Conservation (phyloP, 2,113 vertebrate genomes). For the Brachyistius frenatus region DNA sequence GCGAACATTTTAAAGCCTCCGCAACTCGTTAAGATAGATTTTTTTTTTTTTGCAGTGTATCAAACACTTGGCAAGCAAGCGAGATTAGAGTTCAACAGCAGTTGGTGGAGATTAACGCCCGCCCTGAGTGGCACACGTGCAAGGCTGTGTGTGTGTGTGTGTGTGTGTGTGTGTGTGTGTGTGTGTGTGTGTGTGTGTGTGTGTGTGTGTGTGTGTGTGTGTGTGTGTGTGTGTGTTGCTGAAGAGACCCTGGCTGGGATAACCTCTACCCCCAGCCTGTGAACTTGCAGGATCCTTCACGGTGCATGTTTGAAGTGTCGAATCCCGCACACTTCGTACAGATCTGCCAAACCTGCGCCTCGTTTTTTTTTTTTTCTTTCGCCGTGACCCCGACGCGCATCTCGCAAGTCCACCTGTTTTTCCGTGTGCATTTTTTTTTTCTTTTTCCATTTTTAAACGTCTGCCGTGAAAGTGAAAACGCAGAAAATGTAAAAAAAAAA, state of each 20-base stretch:
- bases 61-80: conserved; percentile 62
- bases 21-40: conserved; percentile 14
- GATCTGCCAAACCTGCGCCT: conserved; percentile 42
- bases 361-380: too few species aligned
- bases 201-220: conserved; percentile 62
- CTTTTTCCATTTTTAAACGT: too few species aligned
- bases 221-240: conserved; percentile 70
- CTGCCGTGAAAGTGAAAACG: too few species aligned
- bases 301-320: conserved; percentile 57
- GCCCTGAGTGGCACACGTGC: conserved; percentile 41
- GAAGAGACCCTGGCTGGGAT: conserved; percentile 66
- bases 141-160: conserved; percentile 25
- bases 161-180: conserved; percentile 32
- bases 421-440: too few species aligned
- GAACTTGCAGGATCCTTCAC: conserved; percentile 61
- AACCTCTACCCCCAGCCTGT: conserved; percentile 69
- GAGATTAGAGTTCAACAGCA: conserved; percentile 72
- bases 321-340: conserved; percentile 45
- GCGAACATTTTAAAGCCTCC: conserved; percentile 9
- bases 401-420: too few species aligned
- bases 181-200: conserved; percentile 18
- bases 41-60: conserved; percentile 37
- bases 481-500: too few species aligned
- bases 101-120: conserved; percentile 75
- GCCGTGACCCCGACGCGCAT: too few species aligned